Conservation (phyloP, 2,113 vertebrate species). For the Jaculus jaculus region DNA sequence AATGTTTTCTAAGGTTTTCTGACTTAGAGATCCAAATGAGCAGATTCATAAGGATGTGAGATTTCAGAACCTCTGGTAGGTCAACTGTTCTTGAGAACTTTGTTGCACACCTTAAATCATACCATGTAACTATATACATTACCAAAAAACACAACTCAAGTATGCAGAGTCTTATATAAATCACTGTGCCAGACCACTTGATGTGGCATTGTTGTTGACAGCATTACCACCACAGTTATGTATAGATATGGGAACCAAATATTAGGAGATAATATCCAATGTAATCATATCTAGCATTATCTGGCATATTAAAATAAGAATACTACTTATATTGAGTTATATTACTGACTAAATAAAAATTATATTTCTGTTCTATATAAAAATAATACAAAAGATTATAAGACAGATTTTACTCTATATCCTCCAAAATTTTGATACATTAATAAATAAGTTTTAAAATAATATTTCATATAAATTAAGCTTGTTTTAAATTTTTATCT, state of each 20-base stretch:
- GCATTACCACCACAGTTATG: background rate
- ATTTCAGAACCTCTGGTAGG: background rate
- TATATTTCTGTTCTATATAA: background rate
- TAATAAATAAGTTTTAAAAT: background rate
- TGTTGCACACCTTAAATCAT: background rate
- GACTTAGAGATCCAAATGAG: background rate
- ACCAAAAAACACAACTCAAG: background rate
- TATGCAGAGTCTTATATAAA: background rate
- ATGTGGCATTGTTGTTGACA: background rate
- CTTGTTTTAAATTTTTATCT: background rate
- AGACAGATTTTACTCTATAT: background rate
- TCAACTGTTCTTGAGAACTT: background rate
- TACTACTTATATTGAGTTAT: background rate
- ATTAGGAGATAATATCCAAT: background rate
- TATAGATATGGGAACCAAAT: background rate
- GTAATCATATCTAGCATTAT: background rate
- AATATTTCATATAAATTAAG: background rate
- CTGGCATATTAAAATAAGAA: constrained; percentile 1
- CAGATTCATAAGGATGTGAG: background rate
- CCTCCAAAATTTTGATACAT: background rate
- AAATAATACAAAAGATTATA: background rate
- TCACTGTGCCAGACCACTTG: background rate
- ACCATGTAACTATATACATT: background rate
- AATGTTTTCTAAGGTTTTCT: background rate
- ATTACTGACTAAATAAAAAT: background rate